These are phyloP conservation scores for Cloeon dipterum DNA, from an alignment of 2,888 invertebrate species.

Conservation along the genomic window DNA sequence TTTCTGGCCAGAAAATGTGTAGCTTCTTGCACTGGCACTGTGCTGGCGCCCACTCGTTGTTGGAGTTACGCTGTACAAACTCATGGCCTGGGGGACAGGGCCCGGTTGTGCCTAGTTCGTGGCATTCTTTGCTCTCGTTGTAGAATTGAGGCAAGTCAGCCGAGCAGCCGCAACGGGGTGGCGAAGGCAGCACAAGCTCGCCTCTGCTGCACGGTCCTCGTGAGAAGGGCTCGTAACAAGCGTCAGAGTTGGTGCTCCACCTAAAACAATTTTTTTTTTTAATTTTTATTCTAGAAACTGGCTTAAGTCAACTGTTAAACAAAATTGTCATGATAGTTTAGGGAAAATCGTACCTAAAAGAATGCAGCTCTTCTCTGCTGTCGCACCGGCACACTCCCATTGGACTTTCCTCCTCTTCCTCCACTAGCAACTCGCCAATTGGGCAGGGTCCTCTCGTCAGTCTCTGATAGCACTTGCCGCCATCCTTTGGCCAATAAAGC, in stretches of 20 bases:
- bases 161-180: constrained; percentile 41
- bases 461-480: constrained; percentile 45
- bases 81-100: constrained; percentile 53
- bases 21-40: constrained; percentile 45
- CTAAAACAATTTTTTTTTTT: constrained; percentile 28
- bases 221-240: constrained; percentile 60
- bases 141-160: constrained; percentile 49
- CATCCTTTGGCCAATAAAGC: constrained; percentile 51
- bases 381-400: constrained; percentile 42
- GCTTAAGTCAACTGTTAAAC: no score
- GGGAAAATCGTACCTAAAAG: constrained; percentile 32
- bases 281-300: no score
- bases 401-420: constrained; percentile 23
- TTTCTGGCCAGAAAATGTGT: constrained; percentile 32
- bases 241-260: constrained; percentile 28
- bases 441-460: constrained; percentile 53
- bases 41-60: constrained; percentile 22
- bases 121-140: constrained; percentile 40
- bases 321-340: no score
- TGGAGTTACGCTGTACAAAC: constrained; percentile 31
- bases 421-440: constrained; percentile 41
- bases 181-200: constrained; percentile 50
- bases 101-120: constrained; percentile 48
- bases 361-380: constrained; percentile 22
- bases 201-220: constrained; percentile 59